phyloP scores from a whole-genome alignment of 2,797 vertebrate genomes.

The Peromyscus melanophrys region DNA sequence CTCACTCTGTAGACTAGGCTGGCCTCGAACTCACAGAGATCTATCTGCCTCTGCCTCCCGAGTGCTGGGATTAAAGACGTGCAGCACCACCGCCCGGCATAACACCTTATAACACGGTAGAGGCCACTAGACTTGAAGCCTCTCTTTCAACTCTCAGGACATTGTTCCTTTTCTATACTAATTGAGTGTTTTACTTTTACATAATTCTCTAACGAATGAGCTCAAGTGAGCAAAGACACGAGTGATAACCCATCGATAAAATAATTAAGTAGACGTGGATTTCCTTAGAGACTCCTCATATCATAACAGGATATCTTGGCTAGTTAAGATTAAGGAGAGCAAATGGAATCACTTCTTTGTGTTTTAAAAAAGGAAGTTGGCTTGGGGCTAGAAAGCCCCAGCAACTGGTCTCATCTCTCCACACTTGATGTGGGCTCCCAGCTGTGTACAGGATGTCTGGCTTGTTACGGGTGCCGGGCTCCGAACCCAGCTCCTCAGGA shows the following conservation, averaged over 20 bases:
- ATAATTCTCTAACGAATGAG: slow-evolving; percentile 77
- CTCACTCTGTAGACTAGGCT: no score
- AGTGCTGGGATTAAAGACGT: no score
- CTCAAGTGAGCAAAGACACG: slow-evolving; percentile 75
- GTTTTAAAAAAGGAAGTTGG: slow-evolving; percentile 71
- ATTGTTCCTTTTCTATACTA: slow-evolving; percentile 71
- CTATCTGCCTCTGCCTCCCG: no score
- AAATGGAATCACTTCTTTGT: slow-evolving; percentile 68
- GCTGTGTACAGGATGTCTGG: background rate
- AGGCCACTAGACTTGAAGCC: slow-evolving; percentile 49
- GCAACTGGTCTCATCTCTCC: background rate
- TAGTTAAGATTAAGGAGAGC: slow-evolving; percentile 74
- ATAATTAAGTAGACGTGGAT: slow-evolving; percentile 72
- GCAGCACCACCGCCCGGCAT: no score
- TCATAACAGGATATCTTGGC: slow-evolving; percentile 71
- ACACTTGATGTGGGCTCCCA: background rate
- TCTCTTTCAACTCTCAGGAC: slow-evolving; percentile 58
- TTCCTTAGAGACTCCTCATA: slow-evolving; percentile 73
- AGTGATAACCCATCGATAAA: slow-evolving; percentile 80
- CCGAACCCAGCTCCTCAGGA: background rate
- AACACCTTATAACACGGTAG: background rate
- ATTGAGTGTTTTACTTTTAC: slow-evolving; percentile 78
- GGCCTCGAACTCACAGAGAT: no score
- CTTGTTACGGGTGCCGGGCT: background rate
- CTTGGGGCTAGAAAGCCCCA: background rate